phyloP scores from a whole-genome alignment of 2,888 invertebrate species.

The Conistra vaccinii region DNA sequence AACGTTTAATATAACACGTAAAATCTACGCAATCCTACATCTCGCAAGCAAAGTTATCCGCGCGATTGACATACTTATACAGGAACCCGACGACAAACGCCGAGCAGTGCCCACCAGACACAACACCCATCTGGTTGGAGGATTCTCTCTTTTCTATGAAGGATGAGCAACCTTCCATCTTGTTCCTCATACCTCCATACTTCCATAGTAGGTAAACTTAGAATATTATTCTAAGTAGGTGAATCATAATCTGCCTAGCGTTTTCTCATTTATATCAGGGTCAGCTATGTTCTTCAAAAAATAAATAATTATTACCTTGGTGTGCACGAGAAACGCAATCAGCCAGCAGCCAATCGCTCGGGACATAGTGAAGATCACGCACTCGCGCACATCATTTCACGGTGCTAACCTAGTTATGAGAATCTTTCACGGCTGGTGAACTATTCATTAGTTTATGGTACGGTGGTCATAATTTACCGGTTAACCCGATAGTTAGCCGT shows the following conservation, averaged over 20 bases:
- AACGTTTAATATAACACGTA: too few relatives aligned
- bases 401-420: conserved; percentile 4
- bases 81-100: too few relatives aligned
- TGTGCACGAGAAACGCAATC: conserved; percentile 22
- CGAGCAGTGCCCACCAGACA: too few relatives aligned
- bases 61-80: too few relatives aligned
- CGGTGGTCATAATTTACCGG: background rate
- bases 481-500: too few relatives aligned
- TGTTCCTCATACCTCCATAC: too few relatives aligned
- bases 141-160: too few relatives aligned
- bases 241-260: background rate
- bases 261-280: background rate
- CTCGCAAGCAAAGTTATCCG: too few relatives aligned
- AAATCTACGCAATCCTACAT: too few relatives aligned
- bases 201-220: background rate
- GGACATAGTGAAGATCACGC: conserved; percentile 42
- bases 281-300: background rate
- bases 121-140: too few relatives aligned
- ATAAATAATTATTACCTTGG: conserved; percentile 36
- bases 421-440: conserved; percentile 2
- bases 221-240: too few relatives aligned
- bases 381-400: conserved; percentile 34
- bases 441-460: conserved; percentile 12
- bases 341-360: conserved; percentile 43
- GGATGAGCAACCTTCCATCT: too few relatives aligned